Evolutionary conservation across 2,113 vertebrate species (phyloP).

Genomic region (human): GRCh38 chr3:120527001-120527500

Average conservation of each 20-base stretch:
- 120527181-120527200: constrained; percentile 32
- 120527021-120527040: constrained; percentile 11
- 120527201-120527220: not conserved
- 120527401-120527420: not conserved
- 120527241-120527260: constrained; percentile 44
- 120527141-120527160: constrained; percentile 30
- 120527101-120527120: not conserved
- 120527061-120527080: constrained; percentile 42
- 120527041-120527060: constrained; percentile 33
- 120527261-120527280: not conserved
- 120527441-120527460: not conserved
- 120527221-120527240: not conserved
- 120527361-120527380: not conserved
- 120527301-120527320: constrained; percentile 35
- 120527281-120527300: not conserved
- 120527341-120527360: not conserved
- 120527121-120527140: constrained; percentile 37
- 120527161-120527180: constrained; percentile 50
- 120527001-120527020: not conserved
- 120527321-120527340: not conserved
- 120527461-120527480: not conserved
- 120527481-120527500: not conserved
- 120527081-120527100: constrained; percentile 48
- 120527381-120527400: not conserved
- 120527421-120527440: not conserved